phyloP scores from a whole-genome alignment of 2,888 invertebrate species.

The Dorcus hopei region DNA sequence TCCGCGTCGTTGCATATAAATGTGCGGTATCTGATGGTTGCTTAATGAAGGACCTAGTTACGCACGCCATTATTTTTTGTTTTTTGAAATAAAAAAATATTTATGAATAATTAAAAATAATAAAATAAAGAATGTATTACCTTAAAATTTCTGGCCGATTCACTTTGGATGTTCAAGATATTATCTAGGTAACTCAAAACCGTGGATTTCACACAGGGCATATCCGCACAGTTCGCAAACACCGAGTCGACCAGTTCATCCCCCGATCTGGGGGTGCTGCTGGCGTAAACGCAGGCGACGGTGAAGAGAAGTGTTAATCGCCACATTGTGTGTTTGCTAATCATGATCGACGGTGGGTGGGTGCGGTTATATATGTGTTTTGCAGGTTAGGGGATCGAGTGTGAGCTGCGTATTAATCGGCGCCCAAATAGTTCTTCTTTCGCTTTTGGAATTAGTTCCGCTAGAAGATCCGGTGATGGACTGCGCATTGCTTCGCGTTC shows the following conservation, averaged over 20 bases:
- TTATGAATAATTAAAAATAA: neutral
- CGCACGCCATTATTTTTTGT: too few species aligned
- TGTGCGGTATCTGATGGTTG: too few species aligned
- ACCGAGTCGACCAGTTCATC: constrained; percentile 69
- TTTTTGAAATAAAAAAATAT: neutral
- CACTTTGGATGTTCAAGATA: constrained; percentile 60
- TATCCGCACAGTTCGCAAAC: constrained; percentile 71
- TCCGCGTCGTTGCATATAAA: too few species aligned
- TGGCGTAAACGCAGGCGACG: constrained; percentile 49
- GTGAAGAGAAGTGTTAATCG: constrained; percentile 51
- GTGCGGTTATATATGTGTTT: constrained; percentile 65
- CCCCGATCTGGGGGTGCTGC: constrained; percentile 53
- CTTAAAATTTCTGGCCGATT: constrained; percentile 57
- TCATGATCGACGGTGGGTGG: constrained; percentile 48
- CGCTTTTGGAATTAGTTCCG: constrained; percentile 33
- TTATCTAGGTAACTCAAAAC: constrained; percentile 74
- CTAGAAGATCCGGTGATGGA: constrained; percentile 29
- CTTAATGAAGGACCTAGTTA: too few species aligned
- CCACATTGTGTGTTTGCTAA: constrained; percentile 40
- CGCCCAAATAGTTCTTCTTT: constrained; percentile 35
- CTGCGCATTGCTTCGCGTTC: constrained; percentile 13
- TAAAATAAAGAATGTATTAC: constrained; percentile 24
- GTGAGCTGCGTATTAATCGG: constrained; percentile 42
- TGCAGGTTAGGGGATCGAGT: constrained; percentile 51
- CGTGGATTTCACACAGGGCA: constrained; percentile 72